Conservation (phyloP, 2,797 vertebrate species). For the Acomys russatus region DNA sequence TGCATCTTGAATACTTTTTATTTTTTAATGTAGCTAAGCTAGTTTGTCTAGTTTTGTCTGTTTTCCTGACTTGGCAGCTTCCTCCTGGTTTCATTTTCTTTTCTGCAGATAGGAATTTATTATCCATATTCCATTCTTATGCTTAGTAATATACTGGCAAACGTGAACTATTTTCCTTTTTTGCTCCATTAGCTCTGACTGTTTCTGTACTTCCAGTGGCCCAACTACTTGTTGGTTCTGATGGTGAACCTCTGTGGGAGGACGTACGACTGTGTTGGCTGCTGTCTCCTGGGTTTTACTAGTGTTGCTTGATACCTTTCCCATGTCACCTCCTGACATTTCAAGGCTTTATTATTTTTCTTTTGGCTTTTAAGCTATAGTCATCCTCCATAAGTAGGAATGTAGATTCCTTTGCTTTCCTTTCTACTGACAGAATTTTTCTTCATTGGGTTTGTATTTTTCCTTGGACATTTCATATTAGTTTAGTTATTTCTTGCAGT, state of each 20-base stretch:
- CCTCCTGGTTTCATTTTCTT: conserved; percentile 61
- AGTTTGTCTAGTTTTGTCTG: conserved; percentile 36
- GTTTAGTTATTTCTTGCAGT: background rate
- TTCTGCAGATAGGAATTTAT: conserved; percentile 44
- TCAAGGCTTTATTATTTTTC: background rate
- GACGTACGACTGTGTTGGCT: conserved; percentile 40
- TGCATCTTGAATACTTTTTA: conserved; percentile 44
- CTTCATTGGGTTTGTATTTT: conserved; percentile 28
- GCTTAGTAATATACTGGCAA: conserved; percentile 11
- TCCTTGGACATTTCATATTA: conserved; percentile 42
- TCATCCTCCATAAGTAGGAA: background rate
- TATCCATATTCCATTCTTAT: conserved; percentile 42
- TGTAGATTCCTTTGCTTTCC: conserved; percentile 24
- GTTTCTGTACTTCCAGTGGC: background rate
- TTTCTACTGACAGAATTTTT: conserved; percentile 19
- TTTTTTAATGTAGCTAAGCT: conserved; percentile 47
- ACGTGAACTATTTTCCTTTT: conserved; percentile 22
- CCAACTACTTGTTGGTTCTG: conserved; percentile 8
- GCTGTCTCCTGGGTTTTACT: background rate
- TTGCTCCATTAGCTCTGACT: conserved; percentile 33
- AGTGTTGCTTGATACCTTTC: conserved; percentile 31
- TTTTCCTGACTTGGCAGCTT: conserved; percentile 44
- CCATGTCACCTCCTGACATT: background rate
- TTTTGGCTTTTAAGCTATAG: background rate
- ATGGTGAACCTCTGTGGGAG: background rate